Evolutionary conservation across 2,113 vertebrate species (phyloP), one percentile per base, ranked within the genome.

Genomic region (Rousettus leschenaultii): DNA sequence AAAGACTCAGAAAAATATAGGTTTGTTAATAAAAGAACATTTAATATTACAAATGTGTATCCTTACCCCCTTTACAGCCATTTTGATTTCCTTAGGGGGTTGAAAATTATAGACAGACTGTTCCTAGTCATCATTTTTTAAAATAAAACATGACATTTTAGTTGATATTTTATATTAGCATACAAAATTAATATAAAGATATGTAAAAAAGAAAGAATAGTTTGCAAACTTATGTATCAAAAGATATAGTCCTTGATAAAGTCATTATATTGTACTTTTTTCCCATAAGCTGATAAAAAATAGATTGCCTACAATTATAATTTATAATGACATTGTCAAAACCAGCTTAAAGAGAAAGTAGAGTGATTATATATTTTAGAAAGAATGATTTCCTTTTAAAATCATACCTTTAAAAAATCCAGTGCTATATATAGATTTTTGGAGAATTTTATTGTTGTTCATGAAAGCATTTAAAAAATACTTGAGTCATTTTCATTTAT

Each of bases 401-500:
- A 79, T 95, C 48, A 91, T 85, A 95, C 79, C 68, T 80, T 4
- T 59, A 57, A 77, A 77, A 82, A 91, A 88, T 26, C 8, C 28
- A 65, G 45, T 65, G 63, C 51, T 86, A 22, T 43, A 74, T 10
- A 18, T 93, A 86, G 79, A 70, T 86, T 61, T 96, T 95, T 95
- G 51, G 74, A 92, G 79, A 85, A 82, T 97, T 90, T 90, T 92
- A 24, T 82, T 95, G 51, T 90, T 73, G 16, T 82, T 79, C 61
- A 35, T 91, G 53, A 89, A 96, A 90, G 61, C 75, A 75, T 90
- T 95, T 94, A 7, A 73, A 92, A 95, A 97, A 91, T 93, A 87
- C 77, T 86, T 92, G 61, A 78, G 92, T 95, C 82, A 89, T 97
- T 97, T 97, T 95, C 70, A 33, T 71, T 94, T 95, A 90, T 95